Conservation (phyloP, 92 coral and sea anemone species). For the Phenganax subtilis region DNA sequence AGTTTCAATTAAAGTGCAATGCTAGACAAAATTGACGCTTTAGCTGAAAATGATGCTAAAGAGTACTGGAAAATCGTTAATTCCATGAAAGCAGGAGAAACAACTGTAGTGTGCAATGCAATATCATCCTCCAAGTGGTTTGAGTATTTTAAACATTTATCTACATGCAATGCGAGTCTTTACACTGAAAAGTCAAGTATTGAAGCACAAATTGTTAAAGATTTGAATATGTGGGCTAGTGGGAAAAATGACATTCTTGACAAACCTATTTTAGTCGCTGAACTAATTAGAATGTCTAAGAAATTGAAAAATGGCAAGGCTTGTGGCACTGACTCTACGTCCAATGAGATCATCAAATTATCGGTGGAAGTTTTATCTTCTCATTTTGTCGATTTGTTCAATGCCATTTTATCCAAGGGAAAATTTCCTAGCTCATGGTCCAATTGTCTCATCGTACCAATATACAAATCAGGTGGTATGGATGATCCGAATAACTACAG, state of each 20-base stretch:
- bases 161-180: neutral
- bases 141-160: constrained; percentile 22
- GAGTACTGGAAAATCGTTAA: constrained; percentile 25
- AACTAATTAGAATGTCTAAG: constrained; percentile 27
- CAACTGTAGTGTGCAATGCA: neutral
- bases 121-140: constrained; percentile 29
- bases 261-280: constrained; percentile 30
- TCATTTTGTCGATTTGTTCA: constrained; percentile 27
- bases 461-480: constrained; percentile 19
- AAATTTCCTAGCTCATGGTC: constrained; percentile 36
- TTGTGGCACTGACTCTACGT: constrained; percentile 25
- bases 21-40: neutral
- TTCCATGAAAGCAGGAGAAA: constrained; percentile 1
- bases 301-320: constrained; percentile 31
- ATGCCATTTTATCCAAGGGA: constrained; percentile 27
- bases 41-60: neutral
- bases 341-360: constrained; percentile 36
- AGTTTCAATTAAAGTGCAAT: neutral
- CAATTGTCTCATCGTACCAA: neutral
- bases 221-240: constrained; percentile 23
- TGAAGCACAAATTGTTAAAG: constrained; percentile 33
- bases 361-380: constrained; percentile 21
- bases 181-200: neutral
- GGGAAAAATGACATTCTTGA: constrained; percentile 23
- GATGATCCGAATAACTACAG: constrained; percentile 20